phyloP scores from a whole-genome alignment of 2,888 invertebrate genomes.

The Acronicta leporina region DNA sequence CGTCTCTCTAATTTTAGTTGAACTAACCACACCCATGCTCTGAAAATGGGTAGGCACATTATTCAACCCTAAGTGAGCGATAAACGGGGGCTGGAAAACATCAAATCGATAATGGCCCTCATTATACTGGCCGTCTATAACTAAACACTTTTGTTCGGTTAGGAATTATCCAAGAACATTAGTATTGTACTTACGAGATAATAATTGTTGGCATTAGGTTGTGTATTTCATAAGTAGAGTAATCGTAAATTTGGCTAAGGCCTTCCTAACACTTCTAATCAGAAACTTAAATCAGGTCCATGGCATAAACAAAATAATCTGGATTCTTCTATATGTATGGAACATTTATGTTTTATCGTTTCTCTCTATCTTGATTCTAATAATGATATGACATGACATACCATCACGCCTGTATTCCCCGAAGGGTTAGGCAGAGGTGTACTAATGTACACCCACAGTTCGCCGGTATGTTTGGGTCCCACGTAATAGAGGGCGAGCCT shows the following conservation, averaged over 20 bases:
- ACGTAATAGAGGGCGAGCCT: no score
- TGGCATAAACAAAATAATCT: no score
- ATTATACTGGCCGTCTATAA: slow-evolving; percentile 48
- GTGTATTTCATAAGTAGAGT: background rate
- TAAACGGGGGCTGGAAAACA: slow-evolving; percentile 57
- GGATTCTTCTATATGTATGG: no score
- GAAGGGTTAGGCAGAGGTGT: no score
- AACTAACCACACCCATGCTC: slow-evolving; percentile 30
- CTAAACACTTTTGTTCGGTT: slow-evolving; percentile 38
- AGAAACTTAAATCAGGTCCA: no score
- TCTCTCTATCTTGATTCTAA: no score
- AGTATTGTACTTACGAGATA: slow-evolving; percentile 5
- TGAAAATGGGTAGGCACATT: slow-evolving; percentile 45
- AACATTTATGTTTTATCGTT: no score
- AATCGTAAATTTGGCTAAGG: background rate
- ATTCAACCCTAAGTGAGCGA: slow-evolving; percentile 58
- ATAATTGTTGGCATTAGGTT: slow-evolving; percentile 10
- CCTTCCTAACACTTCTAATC: no score
- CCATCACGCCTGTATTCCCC: no score
- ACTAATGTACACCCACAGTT: no score
- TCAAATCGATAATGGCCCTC: slow-evolving; percentile 58
- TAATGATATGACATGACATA: no score
- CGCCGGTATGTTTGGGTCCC: no score
- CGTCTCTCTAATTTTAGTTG: slow-evolving; percentile 52
- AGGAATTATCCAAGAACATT: slow-evolving; percentile 11